phyloP scores from a whole-genome alignment of 2,797 vertebrate genomes.

The Pelochelys cantorii region DNA sequence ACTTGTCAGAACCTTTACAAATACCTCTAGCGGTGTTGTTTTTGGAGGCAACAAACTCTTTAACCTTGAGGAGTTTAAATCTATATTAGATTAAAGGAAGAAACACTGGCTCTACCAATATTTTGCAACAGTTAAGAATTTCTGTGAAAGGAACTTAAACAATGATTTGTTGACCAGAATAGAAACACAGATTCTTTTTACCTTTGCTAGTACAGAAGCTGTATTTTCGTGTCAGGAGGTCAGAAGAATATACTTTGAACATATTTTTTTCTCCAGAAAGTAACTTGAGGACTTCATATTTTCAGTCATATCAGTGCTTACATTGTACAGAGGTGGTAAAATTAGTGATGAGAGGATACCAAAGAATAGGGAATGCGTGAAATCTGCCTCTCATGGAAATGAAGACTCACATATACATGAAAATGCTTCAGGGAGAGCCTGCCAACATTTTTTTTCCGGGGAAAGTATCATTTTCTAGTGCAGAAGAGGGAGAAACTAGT shows the following conservation, averaged over 20 bases:
- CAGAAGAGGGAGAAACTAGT: neutral
- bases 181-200: slow-evolving; percentile 50
- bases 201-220: slow-evolving; percentile 47
- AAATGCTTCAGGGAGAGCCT: neutral
- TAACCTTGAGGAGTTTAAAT: neutral
- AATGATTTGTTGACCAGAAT: slow-evolving; percentile 38
- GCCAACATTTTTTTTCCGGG: neutral
- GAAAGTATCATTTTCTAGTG: neutral
- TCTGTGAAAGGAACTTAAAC: slow-evolving; percentile 19
- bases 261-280: slow-evolving; percentile 56
- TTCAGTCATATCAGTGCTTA: slow-evolving; percentile 41
- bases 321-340: slow-evolving; percentile 25
- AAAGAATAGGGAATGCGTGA: slow-evolving; percentile 24
- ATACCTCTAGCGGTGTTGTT: neutral
- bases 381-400: slow-evolving; percentile 7
- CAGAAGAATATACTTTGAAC: slow-evolving; percentile 24
- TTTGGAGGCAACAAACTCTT: neutral
- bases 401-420: neutral
- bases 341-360: slow-evolving; percentile 45
- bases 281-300: slow-evolving; percentile 37
- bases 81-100: neutral
- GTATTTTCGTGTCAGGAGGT: slow-evolving; percentile 58
- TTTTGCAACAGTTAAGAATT: slow-evolving; percentile 28
- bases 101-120: neutral
- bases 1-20: neutral